phyloP scores from a whole-genome alignment of 2,113 vertebrate species.

The Mus spicilegus region DNA sequence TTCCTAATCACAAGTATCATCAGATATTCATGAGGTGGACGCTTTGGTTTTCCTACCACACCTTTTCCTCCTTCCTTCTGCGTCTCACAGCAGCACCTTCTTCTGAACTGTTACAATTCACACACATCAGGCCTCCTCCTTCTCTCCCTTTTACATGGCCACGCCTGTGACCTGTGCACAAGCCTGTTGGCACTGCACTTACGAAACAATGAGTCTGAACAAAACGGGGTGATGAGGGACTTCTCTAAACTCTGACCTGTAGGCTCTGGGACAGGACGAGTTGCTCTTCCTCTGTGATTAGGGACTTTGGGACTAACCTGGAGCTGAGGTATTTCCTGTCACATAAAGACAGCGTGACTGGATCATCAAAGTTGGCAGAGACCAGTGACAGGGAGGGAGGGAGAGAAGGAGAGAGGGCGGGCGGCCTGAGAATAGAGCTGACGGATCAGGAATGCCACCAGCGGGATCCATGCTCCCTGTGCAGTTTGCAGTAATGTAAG shows the following conservation, averaged over 20 bases:
- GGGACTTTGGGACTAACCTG: background rate
- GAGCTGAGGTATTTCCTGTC: background rate
- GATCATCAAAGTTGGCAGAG: background rate
- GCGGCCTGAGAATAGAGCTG: background rate
- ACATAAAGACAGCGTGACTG: background rate
- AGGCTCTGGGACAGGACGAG: background rate
- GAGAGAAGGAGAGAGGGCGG: background rate
- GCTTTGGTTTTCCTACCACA: background rate
- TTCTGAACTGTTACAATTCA: slow-evolving; percentile 25
- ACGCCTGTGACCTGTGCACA: background rate
- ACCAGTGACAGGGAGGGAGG: background rate
- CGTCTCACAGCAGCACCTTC: background rate
- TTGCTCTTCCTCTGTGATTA: slow-evolving; percentile 12
- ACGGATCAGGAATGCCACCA: background rate
- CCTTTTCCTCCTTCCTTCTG: background rate
- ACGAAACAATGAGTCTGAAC: background rate
- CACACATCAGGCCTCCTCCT: background rate
- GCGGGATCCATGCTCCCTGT: background rate
- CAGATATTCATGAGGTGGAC: background rate
- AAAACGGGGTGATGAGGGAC: background rate
- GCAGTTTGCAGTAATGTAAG: slow-evolving; percentile 36
- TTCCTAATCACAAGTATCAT: background rate
- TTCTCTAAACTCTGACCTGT: slow-evolving; percentile 12
- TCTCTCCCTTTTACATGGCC: background rate
- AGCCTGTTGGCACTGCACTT: background rate